Conservation (phyloP, 2,888 invertebrate genomes). For the Drosophila neotestacea region DNA sequence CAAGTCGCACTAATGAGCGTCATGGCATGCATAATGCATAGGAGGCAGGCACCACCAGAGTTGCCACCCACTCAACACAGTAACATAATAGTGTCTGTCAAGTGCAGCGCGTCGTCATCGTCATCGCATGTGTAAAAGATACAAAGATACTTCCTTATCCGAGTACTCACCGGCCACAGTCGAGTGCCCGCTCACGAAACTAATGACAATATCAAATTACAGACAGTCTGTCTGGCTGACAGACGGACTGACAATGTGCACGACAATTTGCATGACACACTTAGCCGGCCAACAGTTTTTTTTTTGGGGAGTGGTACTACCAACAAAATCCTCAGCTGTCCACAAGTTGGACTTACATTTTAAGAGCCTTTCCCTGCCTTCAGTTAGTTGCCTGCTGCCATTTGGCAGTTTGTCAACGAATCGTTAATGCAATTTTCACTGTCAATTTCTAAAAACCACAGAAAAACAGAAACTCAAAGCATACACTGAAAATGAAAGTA, state of each 20-base stretch:
- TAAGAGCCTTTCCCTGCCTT: slow-evolving; percentile 21
- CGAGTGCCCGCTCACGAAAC: slow-evolving; percentile 75
- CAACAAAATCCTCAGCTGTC: slow-evolving; percentile 47
- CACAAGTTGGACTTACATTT: slow-evolving; percentile 56
- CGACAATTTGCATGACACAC: slow-evolving; percentile 76
- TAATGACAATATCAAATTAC: slow-evolving; percentile 80
- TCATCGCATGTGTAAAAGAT: slow-evolving; percentile 66
- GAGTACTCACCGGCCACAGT: slow-evolving; percentile 62
- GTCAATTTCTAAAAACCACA: slow-evolving; percentile 62
- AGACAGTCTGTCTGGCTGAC: slow-evolving; percentile 19
- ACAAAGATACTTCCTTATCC: slow-evolving; percentile 72
- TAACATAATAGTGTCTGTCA: slow-evolving; percentile 78
- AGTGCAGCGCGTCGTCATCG: slow-evolving; percentile 64
- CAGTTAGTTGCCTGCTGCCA: background rate
- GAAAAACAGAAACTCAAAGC: slow-evolving; percentile 26
- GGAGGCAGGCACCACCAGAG: slow-evolving; percentile 19
- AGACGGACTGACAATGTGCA: slow-evolving; percentile 36
- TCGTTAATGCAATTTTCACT: slow-evolving; percentile 66
- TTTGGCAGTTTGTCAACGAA: slow-evolving; percentile 68
- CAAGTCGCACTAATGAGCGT: slow-evolving; percentile 72
- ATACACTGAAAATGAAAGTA: slow-evolving; percentile 58
- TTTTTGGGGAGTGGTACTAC: slow-evolving; percentile 30
- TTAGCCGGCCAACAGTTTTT: slow-evolving; percentile 43
- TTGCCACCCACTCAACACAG: slow-evolving; percentile 43
- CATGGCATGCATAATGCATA: slow-evolving; percentile 77